Conservation (phyloP, 2,113 vertebrate genomes). For the Neoarius graeffei region DNA sequence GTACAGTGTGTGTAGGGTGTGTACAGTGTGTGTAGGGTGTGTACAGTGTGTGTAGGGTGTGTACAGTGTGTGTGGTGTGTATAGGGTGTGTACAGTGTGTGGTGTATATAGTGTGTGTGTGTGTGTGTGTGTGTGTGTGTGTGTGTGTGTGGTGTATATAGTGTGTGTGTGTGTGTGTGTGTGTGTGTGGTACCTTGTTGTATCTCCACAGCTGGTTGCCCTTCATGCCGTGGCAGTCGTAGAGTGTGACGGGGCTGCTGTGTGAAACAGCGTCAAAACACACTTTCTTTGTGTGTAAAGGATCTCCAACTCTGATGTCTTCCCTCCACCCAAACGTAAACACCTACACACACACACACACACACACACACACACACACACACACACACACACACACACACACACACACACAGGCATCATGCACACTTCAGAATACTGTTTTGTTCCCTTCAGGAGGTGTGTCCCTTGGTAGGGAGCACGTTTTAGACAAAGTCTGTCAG, state of each 20-base stretch:
- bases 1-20: background rate
- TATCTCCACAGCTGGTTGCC: constrained; percentile 98
- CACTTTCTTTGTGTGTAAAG: constrained; percentile 92
- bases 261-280: constrained; percentile 93
- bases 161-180: background rate
- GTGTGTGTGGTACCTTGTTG: constrained; percentile 74
- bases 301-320: constrained; percentile 92
- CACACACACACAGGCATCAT: background rate
- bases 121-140: background rate
- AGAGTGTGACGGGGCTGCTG: constrained; percentile 90
- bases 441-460: background rate
- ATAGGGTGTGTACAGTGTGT: background rate
- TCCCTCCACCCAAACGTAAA: constrained; percentile 97
- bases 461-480: background rate
- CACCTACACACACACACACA: constrained; percentile 71
- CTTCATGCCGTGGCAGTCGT: constrained; percentile 96
- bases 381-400: background rate
- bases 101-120: background rate
- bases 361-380: constrained; percentile 4
- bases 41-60: background rate
- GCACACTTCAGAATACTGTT: background rate
- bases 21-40: background rate
- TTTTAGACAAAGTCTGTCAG: background rate
- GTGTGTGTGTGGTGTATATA: background rate
- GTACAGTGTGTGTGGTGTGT: background rate